Evolutionary conservation across 2,113 vertebrate species (phyloP), one percentile per base, ranked within the genome.

Genomic region (Heterocephalus glaber): DNA sequence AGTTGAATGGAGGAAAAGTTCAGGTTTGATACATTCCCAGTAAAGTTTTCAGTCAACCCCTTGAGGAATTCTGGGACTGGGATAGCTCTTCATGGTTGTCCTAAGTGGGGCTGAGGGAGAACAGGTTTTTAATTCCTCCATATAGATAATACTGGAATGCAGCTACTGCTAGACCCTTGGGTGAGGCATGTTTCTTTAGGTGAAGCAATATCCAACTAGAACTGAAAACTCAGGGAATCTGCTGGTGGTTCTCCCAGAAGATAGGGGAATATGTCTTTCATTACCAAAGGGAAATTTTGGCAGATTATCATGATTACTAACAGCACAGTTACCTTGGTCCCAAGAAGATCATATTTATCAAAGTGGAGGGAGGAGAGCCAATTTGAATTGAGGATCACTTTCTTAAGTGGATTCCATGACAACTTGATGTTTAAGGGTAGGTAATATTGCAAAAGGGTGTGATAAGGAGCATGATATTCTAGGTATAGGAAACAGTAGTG

Each of bases 301-400:
- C 33, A 33, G 49, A 63, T 5, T n/a, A 60, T 94, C 56, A 91
- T 0, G 52, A 7, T 63, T 65, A 60, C 35, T 6, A 80, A 65
- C 20, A 66, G 17, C 4, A 93, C 2, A 81, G 35, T 52, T 65
- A 86, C 20, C 22, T 3, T 84, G 22, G 76, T 81, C 76, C 22
- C 72, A 65, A 96, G 60, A 61, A 61, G 22, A 14, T 95, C 33
- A 24, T 26, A 35, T 61, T 95, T 94, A 89, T 86, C 86, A 89
- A 63, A 77, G 19, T 49, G 13, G 9, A 79, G 56, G 74, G 63
- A 76, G 14, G 87, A 80, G 52, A 80, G 26, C 11, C 4, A 47
- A 22, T 12, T 24, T 82, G 8, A 86, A 68, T 17, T 44, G 33
- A 58, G 24, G 26, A 41, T 38, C 17, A 24, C 16, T 90, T 95